phyloP scores from a whole-genome alignment of 2,888 invertebrate genomes.

The Synergus japonicus region DNA sequence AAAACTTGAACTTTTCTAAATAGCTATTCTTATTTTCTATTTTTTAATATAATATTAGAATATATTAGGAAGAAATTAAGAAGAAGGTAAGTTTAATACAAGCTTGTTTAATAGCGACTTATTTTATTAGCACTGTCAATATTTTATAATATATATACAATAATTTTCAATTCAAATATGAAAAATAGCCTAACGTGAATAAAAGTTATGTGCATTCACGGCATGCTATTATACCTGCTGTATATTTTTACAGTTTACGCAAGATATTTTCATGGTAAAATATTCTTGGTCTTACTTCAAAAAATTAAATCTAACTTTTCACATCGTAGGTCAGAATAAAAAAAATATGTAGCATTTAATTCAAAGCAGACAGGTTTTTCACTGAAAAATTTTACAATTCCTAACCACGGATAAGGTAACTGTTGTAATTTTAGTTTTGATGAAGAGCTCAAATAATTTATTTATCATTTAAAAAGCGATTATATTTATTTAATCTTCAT shows the following conservation, averaged over 20 bases:
- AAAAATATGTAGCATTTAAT: neutral
- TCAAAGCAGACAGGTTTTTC: neutral
- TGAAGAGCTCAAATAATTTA: too few relatives aligned
- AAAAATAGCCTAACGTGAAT: constrained; percentile 26
- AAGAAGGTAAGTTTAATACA: neutral
- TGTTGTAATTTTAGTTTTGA: too few relatives aligned
- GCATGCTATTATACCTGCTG: neutral
- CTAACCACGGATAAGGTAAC: neutral
- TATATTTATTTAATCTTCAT: too few relatives aligned
- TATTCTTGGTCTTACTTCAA: neutral
- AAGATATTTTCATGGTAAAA: constrained; percentile 9
- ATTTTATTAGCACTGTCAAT: constrained; percentile 6
- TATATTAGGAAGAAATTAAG: neutral
- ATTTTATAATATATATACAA: constrained; percentile 25
- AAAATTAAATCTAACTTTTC: neutral
- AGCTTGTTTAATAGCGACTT: neutral
- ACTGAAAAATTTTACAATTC: neutral
- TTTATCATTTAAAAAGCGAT: too few relatives aligned
- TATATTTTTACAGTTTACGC: constrained; percentile 6
- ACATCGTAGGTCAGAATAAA: neutral
- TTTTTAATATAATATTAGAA: neutral
- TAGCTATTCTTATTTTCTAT: neutral
- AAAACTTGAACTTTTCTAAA: constrained; percentile 31
- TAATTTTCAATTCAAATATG: constrained; percentile 1
- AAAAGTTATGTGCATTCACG: neutral